Evolutionary conservation across 2,113 vertebrate genomes (phyloP), one percentile per base, ranked within the genome.

Genomic region (Chloropsis hardwickii): DNA sequence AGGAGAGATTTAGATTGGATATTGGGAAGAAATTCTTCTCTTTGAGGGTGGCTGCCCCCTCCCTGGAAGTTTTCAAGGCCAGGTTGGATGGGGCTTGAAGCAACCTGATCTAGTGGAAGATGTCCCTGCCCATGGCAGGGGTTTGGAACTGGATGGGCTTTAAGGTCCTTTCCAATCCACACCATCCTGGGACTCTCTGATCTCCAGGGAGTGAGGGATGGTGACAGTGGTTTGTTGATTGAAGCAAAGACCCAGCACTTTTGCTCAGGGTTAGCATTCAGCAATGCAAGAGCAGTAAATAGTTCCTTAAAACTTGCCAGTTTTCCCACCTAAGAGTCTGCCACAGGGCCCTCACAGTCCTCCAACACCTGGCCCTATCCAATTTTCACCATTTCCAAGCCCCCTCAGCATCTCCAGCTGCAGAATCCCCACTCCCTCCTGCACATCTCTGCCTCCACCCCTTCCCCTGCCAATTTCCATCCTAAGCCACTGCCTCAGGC

Each of bases 91-190:
- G 18, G 35, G 2, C 22, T 42, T 65, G 22, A 3, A 69, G 12
- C 14, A 69, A 3, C 6, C 25, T 54, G 17, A 0, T 0, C 0
- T 13, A 19, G 11, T 61, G 14, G 54, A 61, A 76, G 8, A 0
- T 45, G 17, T 35, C 29, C 9, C 11, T 54, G 16, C 18, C 20
- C 24, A 54, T 40, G 20, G 17, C 17, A 62, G 22, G 23, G 6
- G 13, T 5, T 21, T 50, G 12, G 29, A 19, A 40, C 8, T 31
- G 42, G 25, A 16, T 48, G 25, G 11, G 28, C 47, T 82, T 48
- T 62, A 37, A 33, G 25, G 10, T 48, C 7, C 8, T 40, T 83
- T 56, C 31, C 61, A 83, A 42, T 15, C 25, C 40, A 77, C 13
- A 48, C 21, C 35, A 42, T 62, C 62, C 31, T 19, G 31, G 25